These are phyloP conservation scores for Collichthys lucidus DNA, from an alignment of 2,113 vertebrate genomes.

Conservation along the genomic window DNA sequence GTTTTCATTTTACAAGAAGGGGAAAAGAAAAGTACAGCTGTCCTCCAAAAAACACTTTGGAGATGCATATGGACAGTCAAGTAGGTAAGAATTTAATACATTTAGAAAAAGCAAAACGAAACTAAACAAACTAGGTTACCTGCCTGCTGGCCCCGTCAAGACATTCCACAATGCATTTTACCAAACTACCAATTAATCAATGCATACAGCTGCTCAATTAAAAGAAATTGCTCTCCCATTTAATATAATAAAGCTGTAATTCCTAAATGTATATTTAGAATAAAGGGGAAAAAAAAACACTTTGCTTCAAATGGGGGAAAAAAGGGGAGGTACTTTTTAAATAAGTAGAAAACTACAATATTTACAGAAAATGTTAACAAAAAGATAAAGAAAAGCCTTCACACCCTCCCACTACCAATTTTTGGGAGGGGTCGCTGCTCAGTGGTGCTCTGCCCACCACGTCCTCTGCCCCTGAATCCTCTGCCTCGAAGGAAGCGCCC, in stretches of 20 bases:
- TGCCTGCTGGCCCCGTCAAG: constrained; percentile 17
- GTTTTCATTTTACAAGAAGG: constrained; percentile 37
- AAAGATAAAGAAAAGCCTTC: constrained; percentile 36
- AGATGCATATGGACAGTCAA: constrained; percentile 28
- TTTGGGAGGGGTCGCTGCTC: constrained; percentile 86
- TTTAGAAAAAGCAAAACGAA: background rate
- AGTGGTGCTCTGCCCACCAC: constrained; percentile 82
- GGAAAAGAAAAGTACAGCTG: constrained; percentile 29
- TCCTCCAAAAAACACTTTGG: constrained; percentile 18
- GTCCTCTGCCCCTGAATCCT: constrained; percentile 91
- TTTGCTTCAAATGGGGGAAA: constrained; percentile 23
- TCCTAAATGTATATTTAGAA: constrained; percentile 27
- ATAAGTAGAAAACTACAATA: constrained; percentile 68
- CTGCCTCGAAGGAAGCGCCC: constrained; percentile 92
- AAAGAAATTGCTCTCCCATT: constrained; percentile 60
- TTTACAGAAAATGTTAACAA: constrained; percentile 62
- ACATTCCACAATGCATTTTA: constrained; percentile 29
- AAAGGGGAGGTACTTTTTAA: constrained; percentile 59
- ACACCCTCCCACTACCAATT: constrained; percentile 90
- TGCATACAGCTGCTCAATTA: constrained; percentile 49
- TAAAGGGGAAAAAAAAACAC: constrained; percentile 3
- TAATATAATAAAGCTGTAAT: constrained; percentile 30
- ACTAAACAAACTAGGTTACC: background rate
- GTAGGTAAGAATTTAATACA: constrained; percentile 19
- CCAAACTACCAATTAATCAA: constrained; percentile 19